Evolutionary conservation across 2,797 vertebrate genomes (phyloP).

Genomic region (Anguilla anguilla): DNA sequence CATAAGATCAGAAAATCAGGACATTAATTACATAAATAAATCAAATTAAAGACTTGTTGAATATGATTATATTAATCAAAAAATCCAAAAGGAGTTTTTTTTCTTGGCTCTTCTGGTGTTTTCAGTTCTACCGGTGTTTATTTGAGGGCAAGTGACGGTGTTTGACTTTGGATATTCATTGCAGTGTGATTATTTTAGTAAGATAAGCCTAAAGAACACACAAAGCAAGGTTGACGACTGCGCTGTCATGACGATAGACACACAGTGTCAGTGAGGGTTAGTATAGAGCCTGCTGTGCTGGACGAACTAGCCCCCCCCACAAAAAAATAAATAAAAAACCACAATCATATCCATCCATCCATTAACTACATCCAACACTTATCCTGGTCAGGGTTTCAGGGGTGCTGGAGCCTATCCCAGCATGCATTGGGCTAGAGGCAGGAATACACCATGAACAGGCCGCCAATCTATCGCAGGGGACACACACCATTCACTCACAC

Average conservation of each 20-base stretch:
- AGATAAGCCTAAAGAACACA: not conserved
- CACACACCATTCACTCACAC: too few species aligned
- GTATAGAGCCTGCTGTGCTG: too few species aligned
- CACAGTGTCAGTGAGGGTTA: not conserved
- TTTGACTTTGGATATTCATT: conserved; percentile 1
- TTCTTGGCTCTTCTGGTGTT: not conserved
- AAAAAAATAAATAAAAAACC: too few species aligned
- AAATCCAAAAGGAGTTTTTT: not conserved
- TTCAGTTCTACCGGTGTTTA: not conserved
- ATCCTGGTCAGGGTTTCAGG: not conserved
- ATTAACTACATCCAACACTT: not conserved
- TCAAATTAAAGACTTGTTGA: too few species aligned
- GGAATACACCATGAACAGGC: too few species aligned
- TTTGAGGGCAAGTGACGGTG: not conserved
- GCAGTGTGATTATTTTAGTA: not conserved
- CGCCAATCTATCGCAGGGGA: too few species aligned
- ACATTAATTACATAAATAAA: too few species aligned
- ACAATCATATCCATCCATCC: too few species aligned
- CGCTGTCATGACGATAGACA: not conserved
- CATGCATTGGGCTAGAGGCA: too few species aligned
- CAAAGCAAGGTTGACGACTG: conserved; percentile 15
- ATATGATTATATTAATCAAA: not conserved
- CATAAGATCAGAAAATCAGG: too few species aligned
- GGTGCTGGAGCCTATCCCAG: too few species aligned
- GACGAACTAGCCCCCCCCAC: not conserved